These are phyloP conservation scores for Lethenteron camtschaticum DNA, from an alignment of 2,113 vertebrate species.

Conservation along the genomic window DNA sequence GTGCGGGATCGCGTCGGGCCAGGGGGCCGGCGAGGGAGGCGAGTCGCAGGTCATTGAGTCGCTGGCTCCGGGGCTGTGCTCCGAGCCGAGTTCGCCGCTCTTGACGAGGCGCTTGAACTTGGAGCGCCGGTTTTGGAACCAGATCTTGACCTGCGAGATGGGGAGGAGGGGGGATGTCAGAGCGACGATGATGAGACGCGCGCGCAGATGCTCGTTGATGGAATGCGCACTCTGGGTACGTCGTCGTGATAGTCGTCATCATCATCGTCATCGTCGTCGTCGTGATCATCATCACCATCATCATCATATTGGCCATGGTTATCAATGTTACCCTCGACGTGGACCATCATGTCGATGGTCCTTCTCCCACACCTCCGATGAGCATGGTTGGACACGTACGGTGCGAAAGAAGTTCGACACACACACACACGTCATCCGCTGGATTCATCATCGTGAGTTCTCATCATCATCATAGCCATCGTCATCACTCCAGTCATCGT, in stretches of 20 bases:
- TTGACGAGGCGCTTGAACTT: constrained; percentile 99
- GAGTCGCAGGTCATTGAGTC: constrained; percentile 98
- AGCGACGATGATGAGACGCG: no score
- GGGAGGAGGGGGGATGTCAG: not conserved
- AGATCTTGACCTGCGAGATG: constrained; percentile 63
- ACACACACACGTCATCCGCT: no score
- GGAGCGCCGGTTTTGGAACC: constrained; percentile 94
- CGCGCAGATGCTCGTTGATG: no score
- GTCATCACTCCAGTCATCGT: no score
- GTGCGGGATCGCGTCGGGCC: constrained; percentile 22
- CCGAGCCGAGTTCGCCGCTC: constrained; percentile 74
- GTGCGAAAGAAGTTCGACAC: no score
- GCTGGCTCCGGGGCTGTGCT: constrained; percentile 89
- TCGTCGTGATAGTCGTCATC: not conserved
- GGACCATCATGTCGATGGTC: not conserved
- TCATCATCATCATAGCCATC: no score
- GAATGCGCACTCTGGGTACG: not conserved
- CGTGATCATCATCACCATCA: not conserved
- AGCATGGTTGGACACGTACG: no score
- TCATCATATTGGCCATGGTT: not conserved
- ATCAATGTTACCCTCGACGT: not conserved
- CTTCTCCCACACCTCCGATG: not conserved
- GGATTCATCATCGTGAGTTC: no score
- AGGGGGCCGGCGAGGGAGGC: constrained; percentile 56
- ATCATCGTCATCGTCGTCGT: not conserved